phyloP scores from a whole-genome alignment of 2,113 vertebrate genomes.

The Chaetops frenatus region DNA sequence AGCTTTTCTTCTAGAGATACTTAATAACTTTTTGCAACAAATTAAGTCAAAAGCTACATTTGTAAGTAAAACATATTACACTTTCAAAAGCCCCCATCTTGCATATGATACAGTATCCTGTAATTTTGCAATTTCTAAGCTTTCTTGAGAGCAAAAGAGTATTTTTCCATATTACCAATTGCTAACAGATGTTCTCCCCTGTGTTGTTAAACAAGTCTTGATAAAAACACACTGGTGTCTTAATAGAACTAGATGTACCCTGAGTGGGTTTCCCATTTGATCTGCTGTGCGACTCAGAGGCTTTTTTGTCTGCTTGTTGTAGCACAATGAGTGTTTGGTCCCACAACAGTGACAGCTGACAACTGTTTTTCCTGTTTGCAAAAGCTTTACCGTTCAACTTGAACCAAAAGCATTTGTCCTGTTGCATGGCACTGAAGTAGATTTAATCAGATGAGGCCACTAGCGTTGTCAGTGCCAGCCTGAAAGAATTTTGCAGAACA shows the following conservation, averaged over 20 bases:
- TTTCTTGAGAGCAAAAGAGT: neutral
- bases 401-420: constrained; percentile 38
- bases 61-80: neutral
- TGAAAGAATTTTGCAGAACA: constrained; percentile 27
- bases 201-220: constrained; percentile 3
- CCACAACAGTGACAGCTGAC: constrained; percentile 34
- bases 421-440: constrained; percentile 36
- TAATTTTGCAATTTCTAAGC: neutral
- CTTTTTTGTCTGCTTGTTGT: constrained; percentile 21
- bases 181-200: constrained; percentile 14
- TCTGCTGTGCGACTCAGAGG: neutral
- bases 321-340: neutral
- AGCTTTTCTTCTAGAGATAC: neutral
- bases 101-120: neutral
- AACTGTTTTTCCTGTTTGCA: constrained; percentile 35
- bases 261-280: neutral
- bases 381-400: constrained; percentile 42
- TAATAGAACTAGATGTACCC: neutral
- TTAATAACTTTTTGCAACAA: neutral
- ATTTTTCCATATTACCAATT: neutral
- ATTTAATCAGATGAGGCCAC: constrained; percentile 28
- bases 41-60: neutral
- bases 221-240: neutral
- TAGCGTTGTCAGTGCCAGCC: neutral
- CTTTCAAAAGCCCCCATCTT: neutral